Base-by-base conservation (phyloP, 2,113 vertebrate species). In the Daphoenositta chrysoptera region DNA sequence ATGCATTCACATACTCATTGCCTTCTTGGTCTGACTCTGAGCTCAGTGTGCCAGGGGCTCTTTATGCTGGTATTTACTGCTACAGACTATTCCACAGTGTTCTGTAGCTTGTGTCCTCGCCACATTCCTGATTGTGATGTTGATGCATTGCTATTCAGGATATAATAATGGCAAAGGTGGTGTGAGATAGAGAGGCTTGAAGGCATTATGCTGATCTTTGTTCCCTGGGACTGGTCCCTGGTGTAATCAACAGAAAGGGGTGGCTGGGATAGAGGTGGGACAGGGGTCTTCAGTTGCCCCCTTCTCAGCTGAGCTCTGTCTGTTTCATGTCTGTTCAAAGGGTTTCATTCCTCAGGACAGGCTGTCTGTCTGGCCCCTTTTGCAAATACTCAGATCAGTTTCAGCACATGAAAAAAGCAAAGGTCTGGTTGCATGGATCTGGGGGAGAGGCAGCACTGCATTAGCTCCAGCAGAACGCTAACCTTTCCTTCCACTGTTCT, bases 241-340 rank as follows among this genome's bases (percentile, higher is more conserved):
- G 18, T 51, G 21, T 4, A 5, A 31, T 44, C 33, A 21, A 8
- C 39, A 31, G 44, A 71, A 63, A 33, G 27, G 31, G 9, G 7
- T 72, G 56, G 28, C 5, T 83, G 30, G 9, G 27, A 48, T 51
- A 21, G 23, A 14, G 20, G 23, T 80, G 63, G n/a, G 24, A 51
- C 28, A 4, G 6, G 31, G 24, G 17, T 33, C 48, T 58, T 70
- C 21, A 16, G 3, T 19, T 53, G 9, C 47, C 40, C 7, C 1
- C 2, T 56, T 45, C 45, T 83, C 31, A 53, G 24, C 45, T 72
- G 53, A 65, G 53, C 30, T 83, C 40, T 60, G 39, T 57, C 24
- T 35, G 11, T 61, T 93, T 60, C 7, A 1, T 2, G 0, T 30
- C 23, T 12, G 0, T 80, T 70, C 2, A 20, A 39, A 75, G 11